These are phyloP conservation scores for Phylloscopus trochiloides DNA, from an alignment of 2,113 vertebrate species.

Conservation along the genomic window DNA sequence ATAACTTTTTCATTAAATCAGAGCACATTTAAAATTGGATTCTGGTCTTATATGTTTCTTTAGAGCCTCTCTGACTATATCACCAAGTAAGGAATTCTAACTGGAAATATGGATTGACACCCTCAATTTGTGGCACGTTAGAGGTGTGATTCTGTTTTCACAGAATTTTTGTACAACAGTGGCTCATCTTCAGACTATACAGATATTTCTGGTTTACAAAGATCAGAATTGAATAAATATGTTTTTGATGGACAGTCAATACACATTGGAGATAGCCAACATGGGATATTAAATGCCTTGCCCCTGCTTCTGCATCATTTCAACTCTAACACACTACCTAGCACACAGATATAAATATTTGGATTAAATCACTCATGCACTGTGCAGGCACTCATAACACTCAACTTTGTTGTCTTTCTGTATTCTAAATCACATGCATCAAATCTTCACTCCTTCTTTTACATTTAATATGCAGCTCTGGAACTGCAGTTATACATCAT, in stretches of 20 bases:
- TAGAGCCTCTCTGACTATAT: neutral
- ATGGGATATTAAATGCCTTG: neutral
- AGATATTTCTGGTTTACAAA: neutral
- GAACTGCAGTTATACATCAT: constrained; percentile 53
- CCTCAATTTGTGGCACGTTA: neutral
- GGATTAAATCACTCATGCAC: neutral
- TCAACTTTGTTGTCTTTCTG: neutral
- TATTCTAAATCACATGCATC: constrained; percentile 34
- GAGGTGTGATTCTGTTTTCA: neutral
- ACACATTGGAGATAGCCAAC: neutral
- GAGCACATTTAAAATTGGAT: neutral
- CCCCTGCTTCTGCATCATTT: neutral
- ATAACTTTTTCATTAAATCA: neutral
- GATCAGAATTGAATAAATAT: neutral
- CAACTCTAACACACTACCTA: neutral
- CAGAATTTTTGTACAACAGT: neutral
- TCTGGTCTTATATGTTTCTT: neutral
- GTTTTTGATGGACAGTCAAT: neutral
- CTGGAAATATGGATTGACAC: neutral
- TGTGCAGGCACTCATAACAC: neutral
- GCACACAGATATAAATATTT: neutral
- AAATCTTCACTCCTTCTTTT: constrained; percentile 8
- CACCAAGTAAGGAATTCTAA: neutral
- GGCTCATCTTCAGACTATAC: neutral
- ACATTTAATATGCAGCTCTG: constrained; percentile 35